Conservation (phyloP, 2,888 invertebrate species). For the Zootermopsis nevadensis region DNA sequence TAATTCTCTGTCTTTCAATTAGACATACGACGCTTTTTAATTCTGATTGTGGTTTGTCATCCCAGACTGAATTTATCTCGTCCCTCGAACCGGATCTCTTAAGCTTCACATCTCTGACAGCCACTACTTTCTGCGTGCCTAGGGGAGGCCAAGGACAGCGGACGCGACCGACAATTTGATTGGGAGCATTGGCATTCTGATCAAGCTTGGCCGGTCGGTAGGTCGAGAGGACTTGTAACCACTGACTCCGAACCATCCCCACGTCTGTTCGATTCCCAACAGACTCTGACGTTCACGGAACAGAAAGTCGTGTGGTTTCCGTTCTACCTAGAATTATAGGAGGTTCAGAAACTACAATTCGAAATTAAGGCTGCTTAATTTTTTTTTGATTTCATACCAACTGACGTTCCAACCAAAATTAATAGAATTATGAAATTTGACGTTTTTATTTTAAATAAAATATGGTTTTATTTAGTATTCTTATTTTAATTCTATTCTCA, state of each 20-base stretch:
- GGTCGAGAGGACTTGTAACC: background rate
- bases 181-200: slow-evolving; percentile 42
- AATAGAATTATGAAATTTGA: no score
- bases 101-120: background rate
- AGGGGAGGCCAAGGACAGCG: background rate
- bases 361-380: background rate
- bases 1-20: no score
- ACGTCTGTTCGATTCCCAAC: slow-evolving; percentile 39
- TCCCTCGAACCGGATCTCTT: no score
- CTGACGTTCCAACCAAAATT: no score
- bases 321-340: slow-evolving; percentile 10
- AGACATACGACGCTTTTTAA: no score
- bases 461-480: no score
- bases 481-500: no score
- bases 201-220: slow-evolving; percentile 15
- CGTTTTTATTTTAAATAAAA: no score
- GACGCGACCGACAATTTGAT: slow-evolving; percentile 33
- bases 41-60: no score
- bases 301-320: slow-evolving; percentile 19
- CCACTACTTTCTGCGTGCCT: no score
- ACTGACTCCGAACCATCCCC: slow-evolving; percentile 14
- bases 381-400: background rate
- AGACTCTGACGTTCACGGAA: slow-evolving; percentile 11
- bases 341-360: background rate
- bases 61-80: background rate